Evolutionary conservation across 2,888 invertebrate genomes (phyloP).

Genomic region (Hyalella azteca): DNA sequence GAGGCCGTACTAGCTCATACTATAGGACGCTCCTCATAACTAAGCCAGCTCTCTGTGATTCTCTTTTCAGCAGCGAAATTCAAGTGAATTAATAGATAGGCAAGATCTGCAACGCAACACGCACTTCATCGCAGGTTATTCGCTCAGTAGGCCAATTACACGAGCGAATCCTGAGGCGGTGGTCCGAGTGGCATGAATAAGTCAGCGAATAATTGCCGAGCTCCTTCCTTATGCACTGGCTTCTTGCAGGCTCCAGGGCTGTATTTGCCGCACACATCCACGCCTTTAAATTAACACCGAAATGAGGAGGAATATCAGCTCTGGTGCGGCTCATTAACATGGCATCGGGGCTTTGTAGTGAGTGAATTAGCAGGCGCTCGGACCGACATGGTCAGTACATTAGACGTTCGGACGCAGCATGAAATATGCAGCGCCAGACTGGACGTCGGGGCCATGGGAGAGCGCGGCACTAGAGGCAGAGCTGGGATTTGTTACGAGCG

Average conservation of each 20-base stretch:
- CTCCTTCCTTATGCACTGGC: constrained; percentile 14
- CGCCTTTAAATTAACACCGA: constrained; percentile 9
- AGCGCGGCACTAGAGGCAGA: no score
- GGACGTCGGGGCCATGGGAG: not conserved
- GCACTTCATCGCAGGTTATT: not conserved
- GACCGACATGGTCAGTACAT: constrained; percentile 28
- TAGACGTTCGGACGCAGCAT: constrained; percentile 1
- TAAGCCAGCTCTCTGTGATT: not conserved
- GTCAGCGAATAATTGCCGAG: not conserved
- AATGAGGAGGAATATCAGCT: constrained; percentile 34
- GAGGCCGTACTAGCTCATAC: not conserved
- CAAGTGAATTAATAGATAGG: not conserved
- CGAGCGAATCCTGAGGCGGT: not conserved
- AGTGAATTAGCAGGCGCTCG: constrained; percentile 15
- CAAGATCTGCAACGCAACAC: constrained; percentile 1
- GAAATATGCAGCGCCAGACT: constrained; percentile 2
- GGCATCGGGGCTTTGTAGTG: constrained; percentile 35
- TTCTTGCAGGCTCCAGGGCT: constrained; percentile 8
- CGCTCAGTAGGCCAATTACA: constrained; percentile 21
- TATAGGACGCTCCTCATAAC: not conserved
- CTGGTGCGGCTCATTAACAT: constrained; percentile 35
- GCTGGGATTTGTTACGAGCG: no score
- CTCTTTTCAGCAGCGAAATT: constrained; percentile 15
- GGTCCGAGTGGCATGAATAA: constrained; percentile 15
- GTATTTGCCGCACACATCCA: not conserved